phyloP scores from a whole-genome alignment of 2,888 invertebrate species.

The Lithophane socia region DNA sequence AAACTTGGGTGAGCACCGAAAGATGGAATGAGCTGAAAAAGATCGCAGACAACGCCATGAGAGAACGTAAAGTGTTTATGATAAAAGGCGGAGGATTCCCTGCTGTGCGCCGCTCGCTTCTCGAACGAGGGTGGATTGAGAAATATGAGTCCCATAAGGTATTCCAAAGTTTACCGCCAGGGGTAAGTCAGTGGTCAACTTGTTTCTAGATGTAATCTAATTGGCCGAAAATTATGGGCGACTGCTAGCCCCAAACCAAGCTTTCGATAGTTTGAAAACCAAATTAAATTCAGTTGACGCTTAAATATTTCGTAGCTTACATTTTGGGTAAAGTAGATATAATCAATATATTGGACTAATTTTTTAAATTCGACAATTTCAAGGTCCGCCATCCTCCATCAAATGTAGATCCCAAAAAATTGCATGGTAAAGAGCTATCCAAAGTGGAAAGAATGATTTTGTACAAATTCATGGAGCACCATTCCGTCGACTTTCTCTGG shows the following conservation, averaged over 20 bases:
- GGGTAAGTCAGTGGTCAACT: slow-evolving; percentile 46
- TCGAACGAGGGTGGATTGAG: slow-evolving; percentile 94
- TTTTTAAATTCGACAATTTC: slow-evolving; percentile 15
- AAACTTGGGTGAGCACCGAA: slow-evolving; percentile 91
- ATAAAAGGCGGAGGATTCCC: slow-evolving; percentile 94
- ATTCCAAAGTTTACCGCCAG: slow-evolving; percentile 48
- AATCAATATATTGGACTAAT: neutral
- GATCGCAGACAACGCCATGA: slow-evolving; percentile 92
- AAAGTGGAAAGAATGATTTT: slow-evolving; percentile 93
- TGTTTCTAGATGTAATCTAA: slow-evolving; percentile 27
- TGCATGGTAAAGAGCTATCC: slow-evolving; percentile 87
- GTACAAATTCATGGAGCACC: slow-evolving; percentile 94
- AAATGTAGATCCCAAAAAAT: slow-evolving; percentile 83
- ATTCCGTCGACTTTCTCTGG: slow-evolving; percentile 97
- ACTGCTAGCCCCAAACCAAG: slow-evolving; percentile 12
- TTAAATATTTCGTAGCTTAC: slow-evolving; percentile 6
- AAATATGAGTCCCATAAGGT: slow-evolving; percentile 91
- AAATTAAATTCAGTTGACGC: slow-evolving; percentile 8
- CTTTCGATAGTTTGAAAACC: slow-evolving; percentile 34
- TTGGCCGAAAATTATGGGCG: slow-evolving; percentile 30
- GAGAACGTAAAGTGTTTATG: slow-evolving; percentile 92
- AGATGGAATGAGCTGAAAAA: slow-evolving; percentile 92
- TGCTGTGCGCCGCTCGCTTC: slow-evolving; percentile 92
- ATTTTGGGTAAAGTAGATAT: neutral
- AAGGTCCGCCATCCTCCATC: slow-evolving; percentile 85